Evolutionary conservation across 2,797 vertebrate genomes (phyloP), one percentile per base, ranked within the genome.

Genomic region (Sebastes variabilis): DNA sequence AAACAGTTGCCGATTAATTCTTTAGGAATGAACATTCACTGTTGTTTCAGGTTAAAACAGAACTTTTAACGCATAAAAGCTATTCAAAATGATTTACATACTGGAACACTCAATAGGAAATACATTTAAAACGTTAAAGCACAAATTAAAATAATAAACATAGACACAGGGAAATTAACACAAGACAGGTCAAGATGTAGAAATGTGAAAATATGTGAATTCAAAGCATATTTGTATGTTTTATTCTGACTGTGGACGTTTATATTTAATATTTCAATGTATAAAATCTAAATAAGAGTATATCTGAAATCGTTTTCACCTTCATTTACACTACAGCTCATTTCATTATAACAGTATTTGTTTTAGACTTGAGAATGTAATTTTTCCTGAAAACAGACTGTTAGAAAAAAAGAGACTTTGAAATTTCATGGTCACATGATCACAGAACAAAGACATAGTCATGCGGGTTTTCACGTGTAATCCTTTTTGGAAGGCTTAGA

Each of bases 11-110:
- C 3, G 9, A n/a, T 61, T 61, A 61, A 11, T 61, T 61, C 30
- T 30, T 0, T 32, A 20, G 49, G 0, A 0, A 52, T 52, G 20
- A 2, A 52, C 49, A n/a, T 52, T 52, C 20, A 52, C 0, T 34
- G 59, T 11, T 11, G 20, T 62, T 36, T 62, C 60, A 62, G 30
- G 29, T 61, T 20, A 61, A 12, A 32, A 32, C 18, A n/a, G 1
- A 22, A 12, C 22, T n/a, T 25, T 54, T 13, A 52, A 34, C 4
- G 20, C 30, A 54, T 29, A 20, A 16, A 69, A 24, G 10, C 7
- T 14, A 10, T 36, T n/a, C 10, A 60, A 10, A 25, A 8, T 55
- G 32, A 1, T 64, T 49, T 24, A 8, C 0, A 16, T 58, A 58
- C n/a, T 60, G 0, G 2, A 27, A 56, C 8, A 58, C 34, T 14